These are phyloP conservation scores for Xenopus tropicalis DNA, from an alignment of 2,113 vertebrate species.

Conservation along the genomic window DNA sequence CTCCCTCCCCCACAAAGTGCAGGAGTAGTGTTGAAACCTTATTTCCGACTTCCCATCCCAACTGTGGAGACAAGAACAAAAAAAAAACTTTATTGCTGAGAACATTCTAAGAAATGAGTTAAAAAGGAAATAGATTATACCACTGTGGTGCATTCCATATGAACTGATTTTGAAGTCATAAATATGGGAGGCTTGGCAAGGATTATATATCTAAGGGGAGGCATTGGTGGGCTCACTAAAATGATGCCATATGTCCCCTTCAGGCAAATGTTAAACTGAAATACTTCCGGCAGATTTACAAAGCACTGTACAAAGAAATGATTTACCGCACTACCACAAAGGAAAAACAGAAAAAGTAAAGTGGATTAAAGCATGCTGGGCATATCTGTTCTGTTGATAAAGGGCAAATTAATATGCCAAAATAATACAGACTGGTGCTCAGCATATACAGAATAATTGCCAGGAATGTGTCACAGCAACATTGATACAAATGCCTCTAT, in stretches of 20 bases:
- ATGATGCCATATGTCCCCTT: slow-evolving; percentile 35
- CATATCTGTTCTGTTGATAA: background rate
- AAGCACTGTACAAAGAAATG: slow-evolving; percentile 14
- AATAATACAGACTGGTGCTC: background rate
- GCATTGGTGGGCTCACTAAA: slow-evolving; percentile 1
- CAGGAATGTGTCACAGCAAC: background rate
- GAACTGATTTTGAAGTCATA: background rate
- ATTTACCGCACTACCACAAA: slow-evolving; percentile 1
- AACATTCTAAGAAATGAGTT: background rate
- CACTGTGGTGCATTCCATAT: background rate
- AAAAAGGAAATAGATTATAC: background rate
- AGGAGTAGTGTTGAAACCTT: background rate
- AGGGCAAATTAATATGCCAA: background rate
- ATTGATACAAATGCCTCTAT: background rate
- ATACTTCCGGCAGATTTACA: slow-evolving; percentile 21
- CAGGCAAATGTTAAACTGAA: background rate
- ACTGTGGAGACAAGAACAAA: background rate
- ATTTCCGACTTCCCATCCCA: slow-evolving; percentile 11
- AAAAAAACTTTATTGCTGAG: slow-evolving; percentile 9
- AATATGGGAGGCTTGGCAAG: background rate
- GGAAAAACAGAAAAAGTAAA: background rate
- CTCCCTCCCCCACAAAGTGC: slow-evolving; percentile 13
- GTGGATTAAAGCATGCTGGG: background rate
- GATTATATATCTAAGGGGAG: background rate
- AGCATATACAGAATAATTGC: background rate